Evolutionary conservation across 2,113 vertebrate genomes (phyloP), one percentile per base, ranked within the genome.

Genomic region (Odontesthes bonariensis): DNA sequence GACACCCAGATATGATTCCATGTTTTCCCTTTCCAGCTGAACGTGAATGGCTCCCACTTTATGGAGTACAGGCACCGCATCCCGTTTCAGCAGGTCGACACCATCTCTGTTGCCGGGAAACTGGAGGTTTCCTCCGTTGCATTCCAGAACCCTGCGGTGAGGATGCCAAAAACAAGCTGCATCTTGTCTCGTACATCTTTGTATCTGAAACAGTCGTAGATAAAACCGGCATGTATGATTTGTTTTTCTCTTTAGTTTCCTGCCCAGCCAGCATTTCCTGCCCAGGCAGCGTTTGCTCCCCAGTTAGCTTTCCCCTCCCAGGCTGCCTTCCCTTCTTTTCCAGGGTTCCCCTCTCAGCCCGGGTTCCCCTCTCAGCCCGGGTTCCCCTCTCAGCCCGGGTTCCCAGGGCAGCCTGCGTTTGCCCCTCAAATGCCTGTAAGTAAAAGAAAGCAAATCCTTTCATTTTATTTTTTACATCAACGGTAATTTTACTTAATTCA

Each of bases 61-160:
- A 87, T 86, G 88, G 86, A 91, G 4, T 91, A 78, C 75, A 75
- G 22, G 33, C 88, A 91, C 47, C 85, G 90, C 2, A 40, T 91
- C 19, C 61, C 88, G 1, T 82, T 90, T 54, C 57, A 83, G 1
- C 69, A 31, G 35, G 88, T 91, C 61, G 79, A 91, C 75, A 86
- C 83, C 58, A 88, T 91, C 32, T 4, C 31, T 0, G 55, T 96
- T 8, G 58, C 0, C 0, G 96, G 96, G 0, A 27, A 47, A 22
- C 79, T 96, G 47, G 77, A 89, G 22, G 54, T 97, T 55, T 75
- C 82, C 75, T 82, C 40, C 66, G 90, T 97, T 69, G 44, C 27
- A 38, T 94, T 95, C 73, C 91, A 92, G 65, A 86, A 16, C 20
- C 0, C 81, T 17, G 10, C 52, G 82, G 91, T 94, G 58, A 93